phyloP scores from a whole-genome alignment of 2,888 invertebrate species.

The Eutolmus rufibarbis region DNA sequence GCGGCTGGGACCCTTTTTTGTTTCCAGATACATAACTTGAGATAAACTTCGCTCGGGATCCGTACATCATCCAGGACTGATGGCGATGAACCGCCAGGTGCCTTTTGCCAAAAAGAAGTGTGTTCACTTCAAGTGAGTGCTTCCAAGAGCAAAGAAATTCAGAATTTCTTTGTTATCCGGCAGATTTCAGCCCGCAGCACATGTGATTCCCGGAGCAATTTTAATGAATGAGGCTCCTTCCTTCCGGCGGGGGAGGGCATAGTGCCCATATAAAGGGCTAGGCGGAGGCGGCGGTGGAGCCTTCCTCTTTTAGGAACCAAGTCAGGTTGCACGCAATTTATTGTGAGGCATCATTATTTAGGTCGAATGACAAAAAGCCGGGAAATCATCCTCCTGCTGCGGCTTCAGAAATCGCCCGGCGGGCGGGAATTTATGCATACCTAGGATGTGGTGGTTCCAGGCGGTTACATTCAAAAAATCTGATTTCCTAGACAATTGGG shows the following conservation, averaged over 20 bases:
- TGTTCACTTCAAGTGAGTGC: conserved; percentile 24
- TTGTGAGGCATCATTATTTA: conserved; percentile 2
- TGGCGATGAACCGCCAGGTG: conserved; percentile 23
- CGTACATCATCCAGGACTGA: not conserved
- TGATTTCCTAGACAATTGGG: not conserved
- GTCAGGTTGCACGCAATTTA: conserved; percentile 34
- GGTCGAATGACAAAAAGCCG: not conserved
- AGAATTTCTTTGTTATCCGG: not conserved
- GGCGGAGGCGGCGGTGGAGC: not conserved
- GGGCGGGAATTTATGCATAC: not conserved
- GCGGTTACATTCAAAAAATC: not conserved
- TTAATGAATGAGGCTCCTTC: conserved; percentile 18
- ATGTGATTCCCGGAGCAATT: conserved; percentile 8
- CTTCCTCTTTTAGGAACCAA: not conserved
- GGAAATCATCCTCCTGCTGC: not conserved
- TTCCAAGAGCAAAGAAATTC: not conserved
- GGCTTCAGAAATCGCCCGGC: not conserved
- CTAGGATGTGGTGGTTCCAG: not conserved
- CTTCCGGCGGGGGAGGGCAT: not conserved
- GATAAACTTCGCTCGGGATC: not conserved
- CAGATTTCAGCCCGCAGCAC: not conserved
- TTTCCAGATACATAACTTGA: conserved; percentile 21
- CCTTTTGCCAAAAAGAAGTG: conserved; percentile 1
- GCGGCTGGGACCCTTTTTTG: not conserved
- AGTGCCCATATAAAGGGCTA: not conserved